These are phyloP conservation scores for Catocala sponsa DNA, from an alignment of 2,888 invertebrate genomes.

Conservation along the genomic window DNA sequence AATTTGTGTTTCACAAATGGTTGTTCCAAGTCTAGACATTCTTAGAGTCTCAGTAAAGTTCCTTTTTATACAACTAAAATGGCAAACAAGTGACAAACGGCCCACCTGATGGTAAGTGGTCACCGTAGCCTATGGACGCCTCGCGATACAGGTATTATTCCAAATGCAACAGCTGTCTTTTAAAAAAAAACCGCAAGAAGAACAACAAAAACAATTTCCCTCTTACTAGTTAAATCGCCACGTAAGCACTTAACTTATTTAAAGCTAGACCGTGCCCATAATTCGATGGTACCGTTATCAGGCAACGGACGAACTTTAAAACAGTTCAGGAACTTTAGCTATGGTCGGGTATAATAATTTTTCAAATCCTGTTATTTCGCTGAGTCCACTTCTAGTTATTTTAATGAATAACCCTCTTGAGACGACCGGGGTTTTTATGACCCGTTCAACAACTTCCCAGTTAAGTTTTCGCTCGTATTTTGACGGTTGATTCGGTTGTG, in stretches of 20 bases:
- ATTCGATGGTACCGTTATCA: slow-evolving; percentile 47
- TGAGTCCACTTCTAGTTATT: slow-evolving; percentile 60
- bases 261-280: slow-evolving; percentile 30
- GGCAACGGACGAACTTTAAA: slow-evolving; percentile 48
- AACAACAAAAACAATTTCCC: background rate
- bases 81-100: no score
- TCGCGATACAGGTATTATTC: no score
- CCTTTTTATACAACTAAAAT: no score
- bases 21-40: no score
- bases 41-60: no score
- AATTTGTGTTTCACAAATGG: no score
- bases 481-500: slow-evolving; percentile 6
- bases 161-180: no score
- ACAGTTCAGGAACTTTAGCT: slow-evolving; percentile 38
- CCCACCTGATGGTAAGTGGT: no score
- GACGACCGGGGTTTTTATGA: slow-evolving; percentile 49
- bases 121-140: no score
- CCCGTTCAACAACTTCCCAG: slow-evolving; percentile 41
- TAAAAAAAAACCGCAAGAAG: no score
- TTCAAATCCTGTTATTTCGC: slow-evolving; percentile 66
- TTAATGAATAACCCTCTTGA: slow-evolving; percentile 61
- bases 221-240: background rate
- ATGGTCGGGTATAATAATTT: slow-evolving; percentile 61
- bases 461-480: slow-evolving; percentile 11
- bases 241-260: slow-evolving; percentile 39